These are phyloP conservation scores for Horisme vitalbata DNA, from an alignment of 2,888 invertebrate species.

Conservation along the genomic window DNA sequence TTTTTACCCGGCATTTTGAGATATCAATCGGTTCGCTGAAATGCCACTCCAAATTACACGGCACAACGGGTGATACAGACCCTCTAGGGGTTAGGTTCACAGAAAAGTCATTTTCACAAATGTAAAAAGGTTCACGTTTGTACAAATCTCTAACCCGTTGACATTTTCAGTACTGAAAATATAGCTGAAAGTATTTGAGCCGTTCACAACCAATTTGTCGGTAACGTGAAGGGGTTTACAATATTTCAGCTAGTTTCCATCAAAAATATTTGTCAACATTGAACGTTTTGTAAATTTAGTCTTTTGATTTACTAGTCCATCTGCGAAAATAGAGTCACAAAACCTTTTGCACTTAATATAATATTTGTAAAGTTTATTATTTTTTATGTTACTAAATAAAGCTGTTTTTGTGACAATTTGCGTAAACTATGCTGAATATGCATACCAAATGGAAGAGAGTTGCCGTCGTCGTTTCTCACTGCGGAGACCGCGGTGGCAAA, in stretches of 20 bases:
- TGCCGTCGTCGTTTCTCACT: conserved; percentile 25
- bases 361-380: no score
- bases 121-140: conserved; percentile 35
- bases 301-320: no score
- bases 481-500: conserved; percentile 29
- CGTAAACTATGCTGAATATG: conserved; percentile 18
- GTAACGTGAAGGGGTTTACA: conserved; percentile 11
- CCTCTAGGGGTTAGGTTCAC: conserved; percentile 38
- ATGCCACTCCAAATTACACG: conserved; percentile 57
- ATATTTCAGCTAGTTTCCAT: conserved; percentile 4
- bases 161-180: conserved; percentile 22
- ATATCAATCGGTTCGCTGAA: conserved; percentile 44
- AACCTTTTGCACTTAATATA: no score
- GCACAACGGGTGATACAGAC: conserved; percentile 37
- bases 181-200: conserved; percentile 13
- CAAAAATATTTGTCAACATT: no score
- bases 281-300: no score
- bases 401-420: conserved; percentile 13
- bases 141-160: conserved; percentile 27
- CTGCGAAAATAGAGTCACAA: no score
- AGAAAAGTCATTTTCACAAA: conserved; percentile 45
- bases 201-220: conserved; percentile 20
- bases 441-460: conserved; percentile 22
- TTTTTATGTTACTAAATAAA: background rate
- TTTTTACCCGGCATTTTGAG: no score